Conservation (phyloP, 1,140 invertebrate species). For the Camponotus vicinus region DNA sequence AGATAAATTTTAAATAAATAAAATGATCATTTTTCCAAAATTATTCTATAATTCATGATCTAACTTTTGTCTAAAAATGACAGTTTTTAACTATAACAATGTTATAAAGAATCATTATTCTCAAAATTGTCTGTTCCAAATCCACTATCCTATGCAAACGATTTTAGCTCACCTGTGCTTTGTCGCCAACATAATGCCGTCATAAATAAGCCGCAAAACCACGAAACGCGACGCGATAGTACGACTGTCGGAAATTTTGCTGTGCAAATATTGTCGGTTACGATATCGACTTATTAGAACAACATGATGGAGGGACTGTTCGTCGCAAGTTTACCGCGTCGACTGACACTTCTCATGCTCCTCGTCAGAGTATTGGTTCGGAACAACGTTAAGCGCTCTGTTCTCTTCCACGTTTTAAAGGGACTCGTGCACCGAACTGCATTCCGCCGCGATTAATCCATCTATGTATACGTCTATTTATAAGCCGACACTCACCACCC, state of each 20-base stretch:
- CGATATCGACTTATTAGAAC: constrained; percentile 38
- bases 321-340: constrained; percentile 54
- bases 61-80: neutral
- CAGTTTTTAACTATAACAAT: neutral
- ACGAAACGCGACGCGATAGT: neutral
- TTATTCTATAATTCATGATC: neutral
- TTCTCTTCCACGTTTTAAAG: constrained; percentile 68
- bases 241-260: constrained; percentile 46
- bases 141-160: neutral
- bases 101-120: neutral
- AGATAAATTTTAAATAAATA: neutral
- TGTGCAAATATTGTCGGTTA: constrained; percentile 39
- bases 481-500: constrained; percentile 59
- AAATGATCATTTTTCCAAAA: neutral
- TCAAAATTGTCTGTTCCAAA: neutral
- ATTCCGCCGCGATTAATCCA: constrained; percentile 79
- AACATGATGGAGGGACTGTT: constrained; percentile 28
- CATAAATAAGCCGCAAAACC: neutral
- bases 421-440: constrained; percentile 73
- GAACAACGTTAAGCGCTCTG: constrained; percentile 24
- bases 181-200: constrained; percentile 75
- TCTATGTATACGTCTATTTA: constrained; percentile 75
- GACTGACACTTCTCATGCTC: constrained; percentile 66
- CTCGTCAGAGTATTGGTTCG: constrained; percentile 10
- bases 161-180: constrained; percentile 78